Evolutionary conservation across 2,113 vertebrate genomes (phyloP), one percentile per base, ranked within the genome.

Genomic region (Gavia stellata): DNA sequence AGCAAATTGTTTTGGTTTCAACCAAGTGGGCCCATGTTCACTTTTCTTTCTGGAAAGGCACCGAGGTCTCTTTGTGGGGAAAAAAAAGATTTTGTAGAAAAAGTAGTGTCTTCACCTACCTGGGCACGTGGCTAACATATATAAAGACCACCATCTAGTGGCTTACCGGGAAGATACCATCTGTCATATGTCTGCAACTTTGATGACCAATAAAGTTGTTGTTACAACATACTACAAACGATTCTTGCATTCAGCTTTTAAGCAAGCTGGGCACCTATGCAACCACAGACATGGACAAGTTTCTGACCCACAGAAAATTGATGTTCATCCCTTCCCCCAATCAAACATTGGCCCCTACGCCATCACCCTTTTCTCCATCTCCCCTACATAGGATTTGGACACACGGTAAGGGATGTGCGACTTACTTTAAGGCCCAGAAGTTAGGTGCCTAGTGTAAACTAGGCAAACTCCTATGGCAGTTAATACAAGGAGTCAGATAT

Each of bases 121-220:
- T 94, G 89, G 67, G 74, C 95, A 96, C 42, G 14, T 80, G 90
- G 89, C 67, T 97, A 96, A 75, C 84, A 85, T 91, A 97, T 95
- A 97, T 81, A 97, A 97, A 97, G 95, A 94, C 83, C 93, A 94
- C 97, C 97, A 97, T 97, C 97, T 97, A 96, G 96, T 94, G 97
- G 95, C 47, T 93, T 81, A 73, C 68, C 88, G 75, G 55, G 44
- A 94, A 91, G 95, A 90, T 79, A 92, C 78, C 44, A 63, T 82
- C 84, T 92, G 84, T 91, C 40, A 4, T 67, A 50, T 33, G n/a
- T 70, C 55, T 72, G 29, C 86, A 77, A 62, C 53, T 49, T 6
- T 53, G 53, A 53, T 87, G 84, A 80, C 59, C 91, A 90, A 63
- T 82, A 80, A 82, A 88, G 81, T 62, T 81, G 49, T 92, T 96